Evolutionary conservation across 2,888 invertebrate species (phyloP).

Genomic region (Apodemia zela): DNA sequence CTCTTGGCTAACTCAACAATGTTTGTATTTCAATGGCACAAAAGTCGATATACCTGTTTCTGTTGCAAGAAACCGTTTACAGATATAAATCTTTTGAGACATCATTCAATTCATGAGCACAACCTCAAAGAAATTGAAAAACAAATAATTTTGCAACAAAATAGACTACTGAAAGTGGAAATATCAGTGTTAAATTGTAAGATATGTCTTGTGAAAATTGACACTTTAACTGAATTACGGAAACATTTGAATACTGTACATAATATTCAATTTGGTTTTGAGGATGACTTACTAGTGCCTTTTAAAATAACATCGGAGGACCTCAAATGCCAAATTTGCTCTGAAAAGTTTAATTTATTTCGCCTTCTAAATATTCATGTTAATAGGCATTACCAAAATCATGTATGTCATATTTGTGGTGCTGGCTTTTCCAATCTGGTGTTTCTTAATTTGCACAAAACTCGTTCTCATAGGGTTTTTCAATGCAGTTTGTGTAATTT

Average conservation of each 20-base stretch:
- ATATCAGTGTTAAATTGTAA: conserved; percentile 54
- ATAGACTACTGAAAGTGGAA: conserved; percentile 61
- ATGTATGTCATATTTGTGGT: conserved; percentile 65
- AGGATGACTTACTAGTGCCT: conserved; percentile 56
- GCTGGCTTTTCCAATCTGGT: conserved; percentile 60
- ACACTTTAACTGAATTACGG: conserved; percentile 40
- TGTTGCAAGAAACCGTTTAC: conserved; percentile 62
- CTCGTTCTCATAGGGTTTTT: conserved; percentile 46
- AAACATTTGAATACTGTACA: conserved; percentile 47
- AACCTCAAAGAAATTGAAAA: conserved; percentile 51
- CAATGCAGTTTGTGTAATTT: conserved; percentile 48
- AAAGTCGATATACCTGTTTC: conserved; percentile 61
- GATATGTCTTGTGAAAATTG: conserved; percentile 42
- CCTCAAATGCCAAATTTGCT: conserved; percentile 58
- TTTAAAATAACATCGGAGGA: conserved; percentile 49
- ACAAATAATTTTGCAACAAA: conserved; percentile 59
- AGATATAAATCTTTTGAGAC: conserved; percentile 45
- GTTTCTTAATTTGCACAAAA: conserved; percentile 59
- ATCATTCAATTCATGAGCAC: conserved; percentile 48
- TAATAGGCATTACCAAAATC: conserved; percentile 64
- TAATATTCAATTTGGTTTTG: conserved; percentile 39
- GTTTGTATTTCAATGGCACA: conserved; percentile 66
- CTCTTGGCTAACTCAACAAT: conserved; percentile 63
- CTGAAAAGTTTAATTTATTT: conserved; percentile 48
- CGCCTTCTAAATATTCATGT: conserved; percentile 61